Evolutionary conservation across 1,140 invertebrate genomes (phyloP).

Genomic region (Elysia chlorotica): DNA sequence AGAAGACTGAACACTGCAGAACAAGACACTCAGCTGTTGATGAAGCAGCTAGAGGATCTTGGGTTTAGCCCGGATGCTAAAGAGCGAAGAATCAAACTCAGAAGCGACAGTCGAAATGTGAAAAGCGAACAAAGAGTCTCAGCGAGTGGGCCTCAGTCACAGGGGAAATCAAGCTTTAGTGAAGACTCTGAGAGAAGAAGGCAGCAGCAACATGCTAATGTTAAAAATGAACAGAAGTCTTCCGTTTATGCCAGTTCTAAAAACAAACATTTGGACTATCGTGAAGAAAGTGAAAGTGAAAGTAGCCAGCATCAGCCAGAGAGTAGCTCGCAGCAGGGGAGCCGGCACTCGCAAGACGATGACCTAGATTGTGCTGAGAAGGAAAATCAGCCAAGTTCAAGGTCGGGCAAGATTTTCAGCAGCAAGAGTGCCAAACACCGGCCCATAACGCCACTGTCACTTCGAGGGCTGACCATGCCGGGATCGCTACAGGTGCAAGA

Average conservation of each 20-base stretch:
- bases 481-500: too few relatives aligned
- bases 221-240: too few relatives aligned
- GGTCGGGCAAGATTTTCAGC: neutral
- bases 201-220: neutral
- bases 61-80: conserved; percentile 22
- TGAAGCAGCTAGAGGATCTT: conserved; percentile 34
- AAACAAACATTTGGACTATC: too few relatives aligned
- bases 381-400: too few relatives aligned
- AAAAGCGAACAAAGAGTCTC: too few relatives aligned
- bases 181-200: neutral
- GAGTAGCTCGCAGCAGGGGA: too few relatives aligned
- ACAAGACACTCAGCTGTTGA: conserved; percentile 33
- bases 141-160: too few relatives aligned
- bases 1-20: conserved; percentile 39
- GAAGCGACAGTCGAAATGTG: conserved; percentile 26
- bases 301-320: too few relatives aligned
- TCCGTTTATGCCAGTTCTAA: too few relatives aligned
- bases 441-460: conserved; percentile 2
- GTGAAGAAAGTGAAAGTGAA: too few relatives aligned
- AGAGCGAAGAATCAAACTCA: conserved; percentile 17
- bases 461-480: neutral
- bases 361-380: too few relatives aligned
- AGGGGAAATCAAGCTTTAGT: neutral
- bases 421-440: conserved; percentile 5
- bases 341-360: too few relatives aligned